phyloP scores from a whole-genome alignment of 1,140 invertebrate species.

The Dendroctonus ponderosae region DNA sequence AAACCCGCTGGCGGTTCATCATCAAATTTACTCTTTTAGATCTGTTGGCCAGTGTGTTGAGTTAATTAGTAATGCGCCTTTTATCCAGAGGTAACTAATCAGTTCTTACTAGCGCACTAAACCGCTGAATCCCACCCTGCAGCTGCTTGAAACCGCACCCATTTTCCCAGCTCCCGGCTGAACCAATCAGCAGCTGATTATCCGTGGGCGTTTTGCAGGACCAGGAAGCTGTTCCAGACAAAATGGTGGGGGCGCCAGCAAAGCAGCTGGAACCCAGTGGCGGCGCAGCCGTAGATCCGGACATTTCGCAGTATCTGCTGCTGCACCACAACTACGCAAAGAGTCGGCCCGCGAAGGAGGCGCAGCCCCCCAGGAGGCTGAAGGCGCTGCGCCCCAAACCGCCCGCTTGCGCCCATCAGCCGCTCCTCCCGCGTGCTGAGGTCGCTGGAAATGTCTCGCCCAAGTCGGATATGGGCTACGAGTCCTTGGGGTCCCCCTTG shows the following conservation, averaged over 20 bases:
- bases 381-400: constrained; percentile 39
- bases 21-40: constrained; percentile 23
- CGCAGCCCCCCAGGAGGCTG: constrained; percentile 34
- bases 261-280: constrained; percentile 74
- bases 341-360: constrained; percentile 1
- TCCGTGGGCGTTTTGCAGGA: no score
- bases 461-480: constrained; percentile 48
- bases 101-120: no score
- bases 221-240: constrained; percentile 45
- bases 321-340: constrained; percentile 49
- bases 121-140: no score
- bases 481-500: constrained; percentile 47
- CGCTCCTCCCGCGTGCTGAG: background rate
- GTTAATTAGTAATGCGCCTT: constrained; percentile 12
- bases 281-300: constrained; percentile 50
- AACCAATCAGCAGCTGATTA: no score
- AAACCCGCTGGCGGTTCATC: no score
- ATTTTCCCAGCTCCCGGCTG: no score
- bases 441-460: constrained; percentile 23
- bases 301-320: constrained; percentile 46
- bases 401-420: background rate
- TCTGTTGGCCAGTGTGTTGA: constrained; percentile 28
- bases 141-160: no score
- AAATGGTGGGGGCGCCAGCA: constrained; percentile 78
- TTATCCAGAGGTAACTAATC: constrained; percentile 19